Conservation (phyloP, 2,888 invertebrate species). For the Euphydryas editha region DNA sequence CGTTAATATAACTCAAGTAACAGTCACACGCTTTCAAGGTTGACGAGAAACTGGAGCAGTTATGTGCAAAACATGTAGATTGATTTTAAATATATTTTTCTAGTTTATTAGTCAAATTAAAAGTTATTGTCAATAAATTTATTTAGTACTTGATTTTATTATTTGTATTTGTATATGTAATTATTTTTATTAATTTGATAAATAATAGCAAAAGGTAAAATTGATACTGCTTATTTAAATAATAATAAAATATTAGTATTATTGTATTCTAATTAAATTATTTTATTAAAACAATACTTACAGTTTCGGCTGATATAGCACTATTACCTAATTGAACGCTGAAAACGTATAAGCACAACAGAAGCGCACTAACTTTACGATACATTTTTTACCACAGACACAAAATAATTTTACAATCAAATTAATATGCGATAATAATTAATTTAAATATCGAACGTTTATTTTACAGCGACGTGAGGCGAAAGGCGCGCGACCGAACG, state of each 20-base stretch:
- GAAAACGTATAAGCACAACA: conserved; percentile 75
- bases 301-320: conserved; percentile 74
- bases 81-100: conserved; percentile 16
- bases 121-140: background rate
- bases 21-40: conserved; percentile 64
- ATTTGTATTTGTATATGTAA: background rate
- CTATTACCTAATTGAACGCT: conserved; percentile 73
- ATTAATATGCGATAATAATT: conserved; percentile 19
- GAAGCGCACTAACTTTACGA: conserved; percentile 72
- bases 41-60: conserved; percentile 61
- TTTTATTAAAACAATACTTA: conserved; percentile 56
- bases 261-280: background rate
- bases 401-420: conserved; percentile 29
- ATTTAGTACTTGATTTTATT: background rate
- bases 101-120: background rate
- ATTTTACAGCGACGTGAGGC: conserved; percentile 55
- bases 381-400: conserved; percentile 62
- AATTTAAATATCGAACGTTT: conserved; percentile 41
- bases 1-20: conserved; percentile 24
- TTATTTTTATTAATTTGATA: background rate
- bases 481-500: conserved; percentile 72
- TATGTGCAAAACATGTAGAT: conserved; percentile 30
- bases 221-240: too few relatives aligned
- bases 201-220: too few relatives aligned
- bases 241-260: too few relatives aligned